These are phyloP conservation scores for Hydrophis major DNA, from an alignment of 2,797 vertebrate genomes.

Conservation along the genomic window DNA sequence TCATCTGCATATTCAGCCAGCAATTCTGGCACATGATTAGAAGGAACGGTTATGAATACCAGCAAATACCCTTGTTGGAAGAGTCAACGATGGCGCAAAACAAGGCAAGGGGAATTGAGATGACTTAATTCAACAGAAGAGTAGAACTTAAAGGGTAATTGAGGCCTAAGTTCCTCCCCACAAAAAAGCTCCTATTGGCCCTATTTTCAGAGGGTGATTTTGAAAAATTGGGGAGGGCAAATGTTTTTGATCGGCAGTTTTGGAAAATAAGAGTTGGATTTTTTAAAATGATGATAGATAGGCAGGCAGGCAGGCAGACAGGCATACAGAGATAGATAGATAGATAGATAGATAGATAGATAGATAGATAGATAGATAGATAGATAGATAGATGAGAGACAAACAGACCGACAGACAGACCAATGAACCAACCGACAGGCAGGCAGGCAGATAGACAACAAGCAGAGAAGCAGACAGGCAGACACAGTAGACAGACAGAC, in stretches of 20 bases:
- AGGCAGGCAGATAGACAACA: rapidly evolving
- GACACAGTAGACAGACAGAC: not conserved
- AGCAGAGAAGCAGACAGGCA: not conserved
- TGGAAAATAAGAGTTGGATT: not conserved
- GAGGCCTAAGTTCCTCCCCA: not conserved
- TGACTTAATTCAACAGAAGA: constrained; percentile 47
- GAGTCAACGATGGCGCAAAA: constrained; percentile 37
- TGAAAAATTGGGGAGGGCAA: not conserved
- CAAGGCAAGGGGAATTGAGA: constrained; percentile 16
- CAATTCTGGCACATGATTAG: constrained; percentile 54
- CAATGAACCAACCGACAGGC: not conserved
- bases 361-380: no score
- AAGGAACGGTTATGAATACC: constrained; percentile 33
- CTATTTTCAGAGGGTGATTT: not conserved
- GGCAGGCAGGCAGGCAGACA: no score
- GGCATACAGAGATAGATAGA: no score
- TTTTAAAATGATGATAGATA: not conserved
- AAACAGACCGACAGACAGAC: no score
- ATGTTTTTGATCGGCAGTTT: constrained; percentile 1
- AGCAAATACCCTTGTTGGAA: constrained; percentile 31
- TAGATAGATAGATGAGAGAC: no score
- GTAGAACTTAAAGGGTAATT: constrained; percentile 29
- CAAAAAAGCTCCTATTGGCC: not conserved
- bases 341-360: no score
- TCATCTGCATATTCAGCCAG: constrained; percentile 58